Base-by-base conservation (phyloP, 2,888 invertebrate genomes). In the Dendrolimus houi region DNA sequence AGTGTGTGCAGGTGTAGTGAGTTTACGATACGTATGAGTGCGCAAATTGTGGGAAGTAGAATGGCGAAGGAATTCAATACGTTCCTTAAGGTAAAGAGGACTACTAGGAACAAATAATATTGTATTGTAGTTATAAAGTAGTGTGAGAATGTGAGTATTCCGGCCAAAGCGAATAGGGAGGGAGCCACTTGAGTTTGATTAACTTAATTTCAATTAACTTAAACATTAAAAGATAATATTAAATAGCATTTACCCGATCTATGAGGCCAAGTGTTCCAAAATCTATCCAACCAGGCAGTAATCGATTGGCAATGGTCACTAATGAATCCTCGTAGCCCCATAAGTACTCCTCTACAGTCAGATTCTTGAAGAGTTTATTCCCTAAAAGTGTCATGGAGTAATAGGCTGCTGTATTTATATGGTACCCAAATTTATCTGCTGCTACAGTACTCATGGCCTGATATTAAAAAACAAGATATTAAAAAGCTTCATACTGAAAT, bases 301-400 rank as follows among this genome's bases (percentile, higher is more conserved):
- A 79, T 29, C 88, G 92, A 65, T 94, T 93, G 0, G 96, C 96
- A 52, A 96, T 80, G 1, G 92, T 88, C 17, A 97, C 94, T 9
- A 97, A 73, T 0, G 92, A 91, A 73, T 97, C 97, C 8, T 95
- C 92, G 75, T 96, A 97, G 0, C 97, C 97, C 96, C 96, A 97
- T 17, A 97, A 85, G 68, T 95, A 93, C 14, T 96, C 94, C 42
- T 95, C 85, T 0, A 94, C 93, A 0, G 93, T 92, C 56, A 95
- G 70, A 54, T 92, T 91, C 54, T 94, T 79, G 73, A 97, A 94
- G 2, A 96, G 92, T 68, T 94, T 84, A 1, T 94, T 91, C 55
- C 94, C 92, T n/a, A 96, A 66, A 0, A 92, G 87, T 53, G 91
- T 88, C 55, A 93, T 91, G 60, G 95, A 78, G 56, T 94, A 92